phyloP scores from a whole-genome alignment of 1,140 invertebrate genomes.

The Melitaea cinxia region DNA sequence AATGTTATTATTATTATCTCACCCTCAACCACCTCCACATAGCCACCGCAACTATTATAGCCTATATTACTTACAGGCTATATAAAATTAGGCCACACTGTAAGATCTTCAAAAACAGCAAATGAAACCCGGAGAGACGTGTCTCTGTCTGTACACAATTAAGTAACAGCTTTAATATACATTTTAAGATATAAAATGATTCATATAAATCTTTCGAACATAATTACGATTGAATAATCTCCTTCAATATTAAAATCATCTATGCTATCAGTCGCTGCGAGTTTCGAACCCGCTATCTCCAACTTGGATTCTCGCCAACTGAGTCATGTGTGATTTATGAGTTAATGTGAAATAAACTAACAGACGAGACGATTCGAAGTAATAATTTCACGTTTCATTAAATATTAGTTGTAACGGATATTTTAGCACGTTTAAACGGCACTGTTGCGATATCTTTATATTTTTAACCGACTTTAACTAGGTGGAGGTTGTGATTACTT shows the following conservation, averaged over 20 bases:
- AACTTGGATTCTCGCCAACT: conserved; percentile 18
- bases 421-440: background rate
- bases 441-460: background rate
- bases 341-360: conserved; percentile 3
- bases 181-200: background rate
- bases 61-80: too few relatives aligned
- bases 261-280: conserved; percentile 10
- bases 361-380: background rate
- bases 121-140: too few relatives aligned
- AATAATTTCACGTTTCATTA: background rate
- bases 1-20: too few relatives aligned
- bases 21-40: too few relatives aligned
- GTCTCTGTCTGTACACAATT: too few relatives aligned
- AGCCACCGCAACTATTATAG: too few relatives aligned
- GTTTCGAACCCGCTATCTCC: conserved; percentile 20
- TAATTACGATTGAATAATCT: background rate
- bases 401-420: background rate
- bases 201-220: background rate
- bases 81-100: too few relatives aligned
- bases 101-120: too few relatives aligned
- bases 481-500: too few relatives aligned
- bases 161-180: background rate
- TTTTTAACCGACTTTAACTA: background rate
- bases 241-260: background rate
- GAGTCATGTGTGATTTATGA: conserved; percentile 22